A percentile compares a stretch with the other conserved stretches of the same genome.
phyloP scores from a whole-genome alignment of 2,797 vertebrate species.

The Syngnathus acus region DNA sequence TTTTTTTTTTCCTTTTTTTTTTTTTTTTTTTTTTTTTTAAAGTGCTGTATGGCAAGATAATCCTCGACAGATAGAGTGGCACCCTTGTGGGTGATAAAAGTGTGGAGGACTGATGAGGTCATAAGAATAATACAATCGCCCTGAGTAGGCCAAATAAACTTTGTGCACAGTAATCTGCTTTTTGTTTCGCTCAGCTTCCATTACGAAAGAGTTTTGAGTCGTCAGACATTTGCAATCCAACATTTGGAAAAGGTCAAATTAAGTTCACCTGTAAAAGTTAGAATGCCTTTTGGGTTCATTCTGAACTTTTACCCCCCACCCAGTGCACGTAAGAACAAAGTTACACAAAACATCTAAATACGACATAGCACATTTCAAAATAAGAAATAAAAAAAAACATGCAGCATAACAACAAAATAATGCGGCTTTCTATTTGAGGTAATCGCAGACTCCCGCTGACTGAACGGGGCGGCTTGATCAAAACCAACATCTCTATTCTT shows the following conservation, averaged over 20 bases:
- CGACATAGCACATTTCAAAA: not conserved
- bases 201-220: too few relatives aligned
- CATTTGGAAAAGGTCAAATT: too few relatives aligned
- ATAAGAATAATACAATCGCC: constrained; percentile 58
- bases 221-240: too few relatives aligned
- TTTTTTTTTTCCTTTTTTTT: not conserved
- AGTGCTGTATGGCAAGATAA: constrained; percentile 10
- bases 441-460: not conserved
- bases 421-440: not conserved
- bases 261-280: too few relatives aligned
- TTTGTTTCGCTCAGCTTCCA: not conserved
- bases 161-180: not conserved
- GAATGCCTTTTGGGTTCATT: not conserved
- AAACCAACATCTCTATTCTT: not conserved
- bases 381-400: not conserved
- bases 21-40: not conserved
- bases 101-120: constrained; percentile 51
- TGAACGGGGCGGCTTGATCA: not conserved
- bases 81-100: constrained; percentile 28
- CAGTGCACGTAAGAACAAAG: not conserved
- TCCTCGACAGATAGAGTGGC: constrained; percentile 35
- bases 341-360: not conserved
- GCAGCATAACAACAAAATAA: not conserved
- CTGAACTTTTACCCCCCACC: not conserved
- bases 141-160: constrained; percentile 4